A percentile compares a stretch with the other conserved stretches of the same genome.
Conservation (phyloP, 2,888 invertebrate genomes). For the Nemotelus pantherinus region DNA sequence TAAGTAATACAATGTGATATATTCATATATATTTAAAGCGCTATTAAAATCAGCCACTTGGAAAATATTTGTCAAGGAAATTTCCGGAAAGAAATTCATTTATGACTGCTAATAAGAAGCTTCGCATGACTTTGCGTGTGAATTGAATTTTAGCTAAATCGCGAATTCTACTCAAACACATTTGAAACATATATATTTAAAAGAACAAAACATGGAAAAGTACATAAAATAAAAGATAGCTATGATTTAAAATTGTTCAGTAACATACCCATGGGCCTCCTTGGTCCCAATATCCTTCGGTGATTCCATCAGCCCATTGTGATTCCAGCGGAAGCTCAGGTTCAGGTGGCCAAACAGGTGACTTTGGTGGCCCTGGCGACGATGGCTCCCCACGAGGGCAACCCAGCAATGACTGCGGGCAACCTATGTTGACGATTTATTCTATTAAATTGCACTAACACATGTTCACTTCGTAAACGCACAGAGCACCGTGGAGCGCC, state of each 20-base stretch:
- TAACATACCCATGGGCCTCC: slow-evolving; percentile 59
- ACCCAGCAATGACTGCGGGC: slow-evolving; percentile 59
- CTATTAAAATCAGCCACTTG: no score
- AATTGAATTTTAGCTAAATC: no score
- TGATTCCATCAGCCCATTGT: slow-evolving; percentile 59
- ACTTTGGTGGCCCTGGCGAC: slow-evolving; percentile 56
- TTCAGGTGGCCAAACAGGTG: slow-evolving; percentile 57
- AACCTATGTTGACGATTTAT: slow-evolving; percentile 58
- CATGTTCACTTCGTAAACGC: slow-evolving; percentile 2
- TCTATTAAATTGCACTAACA: slow-evolving; percentile 23
- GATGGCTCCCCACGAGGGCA: slow-evolving; percentile 58
- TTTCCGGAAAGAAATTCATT: no score
- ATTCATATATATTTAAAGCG: no score
- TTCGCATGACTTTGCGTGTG: no score
- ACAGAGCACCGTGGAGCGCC: neutral
- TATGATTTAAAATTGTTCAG: slow-evolving; percentile 3
- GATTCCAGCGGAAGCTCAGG: slow-evolving; percentile 59
- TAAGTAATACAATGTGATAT: no score
- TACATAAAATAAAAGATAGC: neutral
- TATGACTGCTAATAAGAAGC: no score
- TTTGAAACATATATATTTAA: neutral
- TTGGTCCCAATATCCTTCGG: slow-evolving; percentile 60
- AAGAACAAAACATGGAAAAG: neutral
- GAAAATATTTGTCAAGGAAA: no score
- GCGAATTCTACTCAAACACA: no score